Evolutionary conservation across 2,888 invertebrate genomes (phyloP), one percentile per base, ranked within the genome.

Genomic region (Synanthedon tipuliformis): DNA sequence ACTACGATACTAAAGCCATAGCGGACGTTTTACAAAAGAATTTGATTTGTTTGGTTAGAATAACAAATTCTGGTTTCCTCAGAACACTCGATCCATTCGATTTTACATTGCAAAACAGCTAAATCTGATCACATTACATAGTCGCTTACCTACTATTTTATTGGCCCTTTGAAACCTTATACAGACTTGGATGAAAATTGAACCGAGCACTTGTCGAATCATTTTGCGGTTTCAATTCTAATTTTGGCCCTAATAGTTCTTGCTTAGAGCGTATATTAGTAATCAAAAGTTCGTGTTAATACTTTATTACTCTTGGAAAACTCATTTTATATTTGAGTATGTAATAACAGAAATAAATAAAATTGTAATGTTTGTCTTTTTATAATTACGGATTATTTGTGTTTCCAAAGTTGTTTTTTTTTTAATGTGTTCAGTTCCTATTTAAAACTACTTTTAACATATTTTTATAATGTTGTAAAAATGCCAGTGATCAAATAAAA

Each of bases 1-100:
- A 61, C 61, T 60, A 61, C 61, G 61, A 64, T 65, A 60, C 60
- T 53, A 64, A 59, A 53, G 58, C 52, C 56, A 55, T 59, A 57
- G 55, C 56, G 55, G 58, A 52, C 50, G 55, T 51, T 50, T 56
- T 59, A 64, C 69, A 66, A 65, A 65, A 60, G 57, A 56, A 59
- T 59, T 67, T 64, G 66, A 68, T 70, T 70, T 66, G 63, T 60
- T 64, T 63, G 59, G 58, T 64, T 60, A 59, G 52, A 51, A 52
- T 56, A 57, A 57, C 54, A 54, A 51, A 52, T 51, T 23, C 50
- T 50, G 15, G 7, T 15, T 23, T 49, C 23, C 12, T 11, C 18
- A 16, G 34, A 34, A 13, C 49, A 16, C 13, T 57, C 51, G 51
- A 56, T 57, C 48, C 50, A 51, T 55, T 55, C 55, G 40, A 12